Evolutionary conservation across 1,140 invertebrate genomes (phyloP), one percentile per base, ranked within the genome.

Genomic region (Aradophagus sp.): DNA sequence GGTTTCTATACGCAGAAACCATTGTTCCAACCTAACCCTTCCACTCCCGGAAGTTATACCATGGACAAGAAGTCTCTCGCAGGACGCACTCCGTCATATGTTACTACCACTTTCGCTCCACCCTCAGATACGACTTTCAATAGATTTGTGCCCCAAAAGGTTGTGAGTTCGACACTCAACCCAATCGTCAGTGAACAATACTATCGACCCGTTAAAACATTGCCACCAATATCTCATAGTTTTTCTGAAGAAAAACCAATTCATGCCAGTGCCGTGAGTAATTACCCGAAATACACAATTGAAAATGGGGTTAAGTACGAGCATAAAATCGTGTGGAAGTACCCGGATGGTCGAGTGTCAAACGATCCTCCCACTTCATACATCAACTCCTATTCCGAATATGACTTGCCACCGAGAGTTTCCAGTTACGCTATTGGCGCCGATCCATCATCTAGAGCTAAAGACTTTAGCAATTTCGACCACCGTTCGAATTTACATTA

Each of bases 321-420:
- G 52, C 83, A 86, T 17, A 86, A 84, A 29, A 80, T 85, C 1
- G 76, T 85, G 15, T 85, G 84, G 84, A 86, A 84, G 27, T 86
- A 86, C 68, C 83, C 82, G 0, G 80, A 86, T 59, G 84, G 84
- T 0, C 77, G 77, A 15, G 66, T 85, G 8, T 83, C 80, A 2
- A 75, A 84, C 1, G 61, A 71, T 0, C 77, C 83, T 6, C 82
- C 83, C 1, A 45, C 31, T 12, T 80, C 84, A 5, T 84, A 84
- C 42, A 27, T 74, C 0, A 79, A 80, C 26, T 73, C 77, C 6
- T 80, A 81, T 20, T 42, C 76, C 0, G 77, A 80, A 5, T 82
- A 77, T 38, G 48, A 17, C 8, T 15, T 45, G 1, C 13, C 19
- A 1, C 52, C 36, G 7, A 35, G 12, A 31, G 3, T 36, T 1